These are phyloP conservation scores for Clistopyga incitator DNA, from an alignment of 2,888 invertebrate genomes.

Conservation along the genomic window DNA sequence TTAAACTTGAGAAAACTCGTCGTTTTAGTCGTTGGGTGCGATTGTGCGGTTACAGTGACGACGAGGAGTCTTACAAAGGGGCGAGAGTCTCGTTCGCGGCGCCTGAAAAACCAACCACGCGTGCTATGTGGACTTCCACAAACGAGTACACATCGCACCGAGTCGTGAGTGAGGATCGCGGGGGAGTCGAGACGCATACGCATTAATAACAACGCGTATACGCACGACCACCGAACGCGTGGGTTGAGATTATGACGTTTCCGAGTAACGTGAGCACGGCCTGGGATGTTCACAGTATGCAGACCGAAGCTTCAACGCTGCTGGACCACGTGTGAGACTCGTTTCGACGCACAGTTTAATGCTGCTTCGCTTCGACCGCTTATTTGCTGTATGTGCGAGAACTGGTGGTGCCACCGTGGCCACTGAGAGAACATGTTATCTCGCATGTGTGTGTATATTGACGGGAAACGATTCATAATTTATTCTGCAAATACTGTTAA, in stretches of 20 bases:
- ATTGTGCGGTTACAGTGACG: neutral
- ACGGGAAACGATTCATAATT: no score
- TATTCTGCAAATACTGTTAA: no score
- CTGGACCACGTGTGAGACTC: slow-evolving; percentile 66
- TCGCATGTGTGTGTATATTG: no score
- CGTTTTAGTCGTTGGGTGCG: slow-evolving; percentile 1
- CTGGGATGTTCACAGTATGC: slow-evolving; percentile 29
- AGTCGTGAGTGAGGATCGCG: slow-evolving; percentile 21
- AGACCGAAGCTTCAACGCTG: slow-evolving; percentile 38
- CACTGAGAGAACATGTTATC: no score
- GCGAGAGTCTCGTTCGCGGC: neutral
- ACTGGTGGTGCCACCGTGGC: no score
- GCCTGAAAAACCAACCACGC: neutral
- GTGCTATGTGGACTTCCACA: neutral
- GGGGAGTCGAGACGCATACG: slow-evolving; percentile 30
- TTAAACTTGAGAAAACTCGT: slow-evolving; percentile 10
- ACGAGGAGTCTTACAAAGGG: neutral
- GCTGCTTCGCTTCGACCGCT: neutral
- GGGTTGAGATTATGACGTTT: slow-evolving; percentile 79
- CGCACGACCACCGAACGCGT: slow-evolving; percentile 57
- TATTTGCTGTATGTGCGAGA: neutral
- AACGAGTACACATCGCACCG: slow-evolving; percentile 9
- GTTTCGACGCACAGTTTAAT: slow-evolving; percentile 53
- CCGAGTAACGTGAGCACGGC: slow-evolving; percentile 75
- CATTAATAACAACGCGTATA: slow-evolving; percentile 60